phyloP scores from a whole-genome alignment of 37 sponge, comb jelly and placozoan species.

The Eunapius fragilis region DNA sequence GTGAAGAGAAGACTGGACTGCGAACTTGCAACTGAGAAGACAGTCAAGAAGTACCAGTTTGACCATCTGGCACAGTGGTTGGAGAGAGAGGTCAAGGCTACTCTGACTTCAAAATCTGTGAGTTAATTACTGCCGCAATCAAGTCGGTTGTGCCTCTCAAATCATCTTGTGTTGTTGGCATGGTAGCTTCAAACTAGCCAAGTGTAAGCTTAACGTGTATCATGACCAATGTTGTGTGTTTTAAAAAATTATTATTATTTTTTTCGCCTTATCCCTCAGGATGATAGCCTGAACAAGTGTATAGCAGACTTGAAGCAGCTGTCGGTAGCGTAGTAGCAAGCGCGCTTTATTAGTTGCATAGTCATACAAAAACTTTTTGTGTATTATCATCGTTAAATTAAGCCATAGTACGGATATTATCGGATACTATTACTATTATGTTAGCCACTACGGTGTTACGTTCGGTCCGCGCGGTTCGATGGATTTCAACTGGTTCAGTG shows the following conservation, averaged over 20 bases:
- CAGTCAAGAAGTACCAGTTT: slow-evolving; percentile 50
- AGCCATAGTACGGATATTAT: too few relatives aligned
- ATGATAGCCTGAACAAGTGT: slow-evolving; percentile 54
- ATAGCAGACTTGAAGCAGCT: slow-evolving; percentile 45
- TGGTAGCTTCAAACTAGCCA: too few relatives aligned
- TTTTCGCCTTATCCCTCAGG: slow-evolving; percentile 17
- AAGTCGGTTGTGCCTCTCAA: neutral
- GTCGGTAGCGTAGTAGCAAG: slow-evolving; percentile 1
- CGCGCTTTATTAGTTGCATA: too few relatives aligned
- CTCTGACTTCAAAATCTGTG: slow-evolving; percentile 57
- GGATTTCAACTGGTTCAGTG: neutral
- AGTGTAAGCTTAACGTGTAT: too few relatives aligned
- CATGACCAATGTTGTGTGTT: too few relatives aligned
- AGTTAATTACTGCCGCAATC: neutral
- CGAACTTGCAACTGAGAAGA: slow-evolving; percentile 39
- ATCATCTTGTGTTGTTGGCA: neutral
- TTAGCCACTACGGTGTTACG: too few relatives aligned
- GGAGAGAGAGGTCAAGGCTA: slow-evolving; percentile 43
- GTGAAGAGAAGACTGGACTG: slow-evolving; percentile 69
- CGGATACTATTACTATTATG: too few relatives aligned
- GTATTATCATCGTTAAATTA: too few relatives aligned
- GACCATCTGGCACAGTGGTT: slow-evolving; percentile 79
- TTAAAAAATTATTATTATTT: neutral
- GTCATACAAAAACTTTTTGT: too few relatives aligned
- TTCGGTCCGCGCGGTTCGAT: neutral